A percentile compares a stretch with the other conserved stretches of the same genome.
These are phyloP conservation scores for Lasius platythorax DNA, from an alignment of 2,888 invertebrate genomes.

Conservation along the genomic window DNA sequence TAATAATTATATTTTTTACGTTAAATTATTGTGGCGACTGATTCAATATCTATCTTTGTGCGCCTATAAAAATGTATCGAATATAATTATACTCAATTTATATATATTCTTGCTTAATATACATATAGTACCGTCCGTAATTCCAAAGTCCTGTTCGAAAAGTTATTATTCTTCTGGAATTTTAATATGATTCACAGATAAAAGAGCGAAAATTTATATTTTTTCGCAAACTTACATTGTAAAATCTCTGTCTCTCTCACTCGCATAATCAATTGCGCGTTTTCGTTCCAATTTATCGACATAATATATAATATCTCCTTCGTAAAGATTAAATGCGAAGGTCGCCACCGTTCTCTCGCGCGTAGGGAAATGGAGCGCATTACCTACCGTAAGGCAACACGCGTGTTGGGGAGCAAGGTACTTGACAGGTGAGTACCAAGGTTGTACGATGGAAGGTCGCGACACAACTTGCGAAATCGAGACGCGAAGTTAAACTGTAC, in stretches of 20 bases:
- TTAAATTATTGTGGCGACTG: background rate
- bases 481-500: constrained; percentile 19
- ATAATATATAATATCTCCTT: constrained; percentile 40
- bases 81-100: constrained; percentile 16
- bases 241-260: background rate
- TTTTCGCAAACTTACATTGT: background rate
- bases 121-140: too few relatives aligned
- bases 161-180: background rate
- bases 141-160: too few relatives aligned
- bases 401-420: constrained; percentile 64
- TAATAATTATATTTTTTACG: background rate
- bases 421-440: constrained; percentile 75
- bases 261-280: background rate
- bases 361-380: constrained; percentile 78
- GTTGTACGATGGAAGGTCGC: constrained; percentile 70
- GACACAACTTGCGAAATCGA: constrained; percentile 33
- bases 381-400: constrained; percentile 75
- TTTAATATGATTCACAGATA: background rate
- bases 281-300: background rate
- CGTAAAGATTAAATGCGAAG: constrained; percentile 70
- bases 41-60: background rate
- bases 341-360: constrained; percentile 70
- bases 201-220: background rate
- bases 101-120: background rate
- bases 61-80: background rate